These are phyloP conservation scores for Charina bottae DNA, from an alignment of 2,113 vertebrate species.

Conservation along the genomic window DNA sequence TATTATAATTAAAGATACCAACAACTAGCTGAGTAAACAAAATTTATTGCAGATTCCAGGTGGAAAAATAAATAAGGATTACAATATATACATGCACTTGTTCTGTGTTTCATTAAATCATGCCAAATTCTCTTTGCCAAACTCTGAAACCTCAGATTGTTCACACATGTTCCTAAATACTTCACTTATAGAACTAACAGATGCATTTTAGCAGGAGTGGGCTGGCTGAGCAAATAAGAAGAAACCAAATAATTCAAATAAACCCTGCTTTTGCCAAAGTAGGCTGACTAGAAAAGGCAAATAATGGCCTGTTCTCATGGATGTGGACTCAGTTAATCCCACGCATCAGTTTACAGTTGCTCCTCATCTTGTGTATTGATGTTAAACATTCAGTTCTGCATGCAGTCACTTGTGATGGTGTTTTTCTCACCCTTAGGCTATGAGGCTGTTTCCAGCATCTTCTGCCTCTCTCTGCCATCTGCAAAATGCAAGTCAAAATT, in stretches of 20 bases:
- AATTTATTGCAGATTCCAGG: constrained; percentile 51
- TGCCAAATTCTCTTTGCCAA: constrained; percentile 46
- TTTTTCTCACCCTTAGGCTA: constrained; percentile 50
- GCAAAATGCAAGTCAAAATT: constrained; percentile 66
- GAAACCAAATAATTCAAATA: constrained; percentile 31
- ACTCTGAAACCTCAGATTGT: constrained; percentile 42
- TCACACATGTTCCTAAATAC: constrained; percentile 55
- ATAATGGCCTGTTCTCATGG: background rate
- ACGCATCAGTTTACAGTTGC: background rate
- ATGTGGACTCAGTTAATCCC: constrained; percentile 36
- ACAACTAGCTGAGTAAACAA: constrained; percentile 59
- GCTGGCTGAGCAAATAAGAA: background rate
- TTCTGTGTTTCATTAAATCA: constrained; percentile 57
- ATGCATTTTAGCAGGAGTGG: constrained; percentile 6
- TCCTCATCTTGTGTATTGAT: constrained; percentile 58
- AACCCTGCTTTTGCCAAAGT: background rate
- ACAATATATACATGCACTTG: constrained; percentile 64
- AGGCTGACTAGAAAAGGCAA: constrained; percentile 55
- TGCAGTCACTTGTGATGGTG: constrained; percentile 69
- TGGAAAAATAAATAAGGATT: constrained; percentile 58
- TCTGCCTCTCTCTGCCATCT: constrained; percentile 60
- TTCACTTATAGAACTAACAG: constrained; percentile 48
- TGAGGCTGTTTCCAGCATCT: constrained; percentile 48
- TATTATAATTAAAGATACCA: constrained; percentile 51
- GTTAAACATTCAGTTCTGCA: constrained; percentile 72